Conservation (phyloP, 2,888 invertebrate genomes). For the Heliconius erato region DNA sequence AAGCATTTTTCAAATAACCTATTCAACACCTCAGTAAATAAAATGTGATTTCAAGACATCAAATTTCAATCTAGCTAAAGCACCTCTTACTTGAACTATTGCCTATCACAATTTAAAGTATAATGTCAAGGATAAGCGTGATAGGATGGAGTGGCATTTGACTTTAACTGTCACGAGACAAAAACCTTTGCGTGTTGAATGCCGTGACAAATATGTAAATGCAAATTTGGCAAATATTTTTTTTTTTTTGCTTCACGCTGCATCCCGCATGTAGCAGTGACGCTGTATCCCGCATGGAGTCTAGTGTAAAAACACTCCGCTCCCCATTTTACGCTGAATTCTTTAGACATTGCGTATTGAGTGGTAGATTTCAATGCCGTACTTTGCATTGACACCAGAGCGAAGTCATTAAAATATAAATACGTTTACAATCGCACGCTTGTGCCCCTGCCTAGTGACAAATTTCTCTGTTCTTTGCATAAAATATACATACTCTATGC, state of each 20-base stretch:
- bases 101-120: slow-evolving; percentile 52
- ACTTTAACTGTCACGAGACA: slow-evolving; percentile 25
- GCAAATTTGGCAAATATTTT: slow-evolving; percentile 9
- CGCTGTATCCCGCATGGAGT: background rate
- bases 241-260: background rate
- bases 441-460: too few relatives aligned
- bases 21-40: background rate
- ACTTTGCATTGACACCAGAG: too few relatives aligned
- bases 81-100: slow-evolving; percentile 33
- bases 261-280: background rate
- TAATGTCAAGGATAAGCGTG: slow-evolving; percentile 73
- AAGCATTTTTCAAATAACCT: background rate
- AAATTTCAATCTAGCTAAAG: slow-evolving; percentile 3
- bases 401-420: too few relatives aligned
- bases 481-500: too few relatives aligned
- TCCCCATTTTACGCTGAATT: too few relatives aligned
- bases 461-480: too few relatives aligned
- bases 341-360: too few relatives aligned
- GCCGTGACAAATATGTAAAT: slow-evolving; percentile 28
- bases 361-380: too few relatives aligned
- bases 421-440: too few relatives aligned
- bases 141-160: slow-evolving; percentile 58
- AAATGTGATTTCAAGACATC: background rate
- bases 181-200: slow-evolving; percentile 28
- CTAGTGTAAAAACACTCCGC: background rate